Evolutionary conservation across 2,113 vertebrate species (phyloP), one percentile per base, ranked within the genome.

Genomic region (Macrotus californicus): DNA sequence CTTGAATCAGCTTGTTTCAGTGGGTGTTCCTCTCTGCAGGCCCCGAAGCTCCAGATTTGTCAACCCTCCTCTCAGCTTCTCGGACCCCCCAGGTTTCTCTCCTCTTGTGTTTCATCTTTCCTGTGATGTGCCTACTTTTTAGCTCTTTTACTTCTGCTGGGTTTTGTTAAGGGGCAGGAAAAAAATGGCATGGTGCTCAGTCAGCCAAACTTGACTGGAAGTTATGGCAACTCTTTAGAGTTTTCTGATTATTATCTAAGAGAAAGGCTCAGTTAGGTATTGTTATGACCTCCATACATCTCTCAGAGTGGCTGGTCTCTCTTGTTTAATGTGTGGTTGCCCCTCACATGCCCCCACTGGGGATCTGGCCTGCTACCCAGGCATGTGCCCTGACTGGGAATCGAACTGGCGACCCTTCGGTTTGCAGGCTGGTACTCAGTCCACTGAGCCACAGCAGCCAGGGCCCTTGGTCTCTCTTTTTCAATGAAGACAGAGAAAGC

Each of bases 31-130:
- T 16, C 4, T 36, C 67, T 12, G 0, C 26, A 18, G 13, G 13
- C 52, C 0, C 39, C 0, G 1, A 43, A 43, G 36, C 2, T 19
- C 46, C 54, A 16, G 16, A 43, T 13, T n/a, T 7, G 1, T 50
- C 13, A 2, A 4, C n/a, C 7, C 43, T 12, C 7, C 16, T 59
- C 34, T 83, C 12, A 7, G 39, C 5, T 13, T 1, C 41, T 8
- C 0, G 5, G 11, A 50, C 41, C 26, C 21, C 31, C 46, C 54
- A 0, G 1, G 26, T 22, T 34, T 41, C 90, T 92, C 69, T 39
- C 70, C 18, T 12, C 36, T 46, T 24, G 41, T 18, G 18, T 46
- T 16, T 61, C 41, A 2, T 59, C 79, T 72, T 83, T 36, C 11
- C 4, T 50, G 67, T 3, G 79, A 73, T 6, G 52, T 34, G 13